These are phyloP conservation scores for Ericerus pela DNA, from an alignment of 1,140 invertebrate species.

Conservation along the genomic window DNA sequence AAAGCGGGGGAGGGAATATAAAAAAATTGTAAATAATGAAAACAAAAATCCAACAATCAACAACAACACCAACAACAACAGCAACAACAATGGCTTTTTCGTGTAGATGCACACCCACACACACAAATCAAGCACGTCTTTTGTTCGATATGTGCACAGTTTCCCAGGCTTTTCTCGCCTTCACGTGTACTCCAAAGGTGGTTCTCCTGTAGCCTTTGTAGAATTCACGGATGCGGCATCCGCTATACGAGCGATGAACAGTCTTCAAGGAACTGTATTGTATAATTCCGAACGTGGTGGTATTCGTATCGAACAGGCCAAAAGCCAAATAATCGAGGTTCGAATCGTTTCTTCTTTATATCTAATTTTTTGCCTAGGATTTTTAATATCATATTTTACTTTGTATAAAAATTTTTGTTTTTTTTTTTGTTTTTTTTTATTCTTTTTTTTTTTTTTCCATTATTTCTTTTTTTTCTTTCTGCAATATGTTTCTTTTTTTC, in stretches of 20 bases:
- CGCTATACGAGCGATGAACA: slow-evolving; percentile 76
- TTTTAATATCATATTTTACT: not conserved
- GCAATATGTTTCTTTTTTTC: too few relatives aligned
- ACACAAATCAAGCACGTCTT: not conserved
- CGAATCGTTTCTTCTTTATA: slow-evolving; percentile 29
- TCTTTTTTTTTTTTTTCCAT: slow-evolving; percentile 11
- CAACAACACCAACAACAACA: not conserved
- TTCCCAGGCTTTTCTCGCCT: slow-evolving; percentile 93
- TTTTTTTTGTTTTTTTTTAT: slow-evolving; percentile 19
- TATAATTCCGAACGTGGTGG: slow-evolving; percentile 86
- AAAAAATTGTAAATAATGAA: too few relatives aligned
- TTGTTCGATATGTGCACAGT: slow-evolving; percentile 47
- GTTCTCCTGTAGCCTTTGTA: slow-evolving; percentile 86
- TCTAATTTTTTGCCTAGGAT: not conserved
- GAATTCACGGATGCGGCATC: slow-evolving; percentile 85
- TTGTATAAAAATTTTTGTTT: slow-evolving; percentile 5
- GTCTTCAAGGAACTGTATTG: slow-evolving; percentile 85
- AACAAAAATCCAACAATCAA: not conserved
- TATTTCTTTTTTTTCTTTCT: not conserved
- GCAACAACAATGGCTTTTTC: not conserved
- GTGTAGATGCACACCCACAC: slow-evolving; percentile 3
- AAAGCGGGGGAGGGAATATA: too few relatives aligned
- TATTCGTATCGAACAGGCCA: slow-evolving; percentile 95
- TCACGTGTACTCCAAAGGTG: slow-evolving; percentile 89
- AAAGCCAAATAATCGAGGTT: slow-evolving; percentile 89